Conservation (phyloP, 2,888 invertebrate genomes). For the Erebia aethiops region DNA sequence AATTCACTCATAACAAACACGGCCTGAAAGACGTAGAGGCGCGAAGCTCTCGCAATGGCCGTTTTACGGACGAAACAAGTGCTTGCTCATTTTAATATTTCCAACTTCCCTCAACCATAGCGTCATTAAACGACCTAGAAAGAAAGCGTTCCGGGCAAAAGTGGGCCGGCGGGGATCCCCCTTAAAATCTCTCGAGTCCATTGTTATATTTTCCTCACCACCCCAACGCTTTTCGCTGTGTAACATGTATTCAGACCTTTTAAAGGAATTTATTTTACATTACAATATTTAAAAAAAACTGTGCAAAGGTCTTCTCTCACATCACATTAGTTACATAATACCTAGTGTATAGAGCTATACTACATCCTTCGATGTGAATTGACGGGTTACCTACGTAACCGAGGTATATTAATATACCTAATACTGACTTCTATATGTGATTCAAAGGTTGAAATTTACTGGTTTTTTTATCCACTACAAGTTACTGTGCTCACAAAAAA, state of each 20-base stretch:
- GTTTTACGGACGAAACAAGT: conserved; percentile 76
- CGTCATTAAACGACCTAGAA: conserved; percentile 73
- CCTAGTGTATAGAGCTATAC: background rate
- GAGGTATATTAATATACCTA: no score
- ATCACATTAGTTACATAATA: no score
- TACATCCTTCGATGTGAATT: background rate
- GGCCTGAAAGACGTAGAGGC: conserved; percentile 57
- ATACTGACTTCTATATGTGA: no score
- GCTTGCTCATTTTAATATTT: conserved; percentile 82
- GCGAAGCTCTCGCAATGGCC: conserved; percentile 70
- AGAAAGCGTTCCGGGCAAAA: conserved; percentile 67
- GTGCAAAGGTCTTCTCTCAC: conserved; percentile 12
- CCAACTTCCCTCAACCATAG: conserved; percentile 67
- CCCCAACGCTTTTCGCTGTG: conserved; percentile 48
- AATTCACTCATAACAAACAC: conserved; percentile 26
- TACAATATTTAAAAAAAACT: conserved; percentile 7
- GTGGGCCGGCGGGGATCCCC: conserved; percentile 68
- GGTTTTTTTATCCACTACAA: no score
- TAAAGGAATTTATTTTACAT: conserved; percentile 35
- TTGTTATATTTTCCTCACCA: conserved; percentile 69
- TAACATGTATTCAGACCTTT: conserved; percentile 50
- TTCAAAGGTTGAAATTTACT: no score
- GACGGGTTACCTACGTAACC: background rate
- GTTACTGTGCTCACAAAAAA: no score
- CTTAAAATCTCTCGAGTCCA: conserved; percentile 67